These are phyloP conservation scores for Nettapus auritus DNA, from an alignment of 2,113 vertebrate genomes.

Conservation along the genomic window DNA sequence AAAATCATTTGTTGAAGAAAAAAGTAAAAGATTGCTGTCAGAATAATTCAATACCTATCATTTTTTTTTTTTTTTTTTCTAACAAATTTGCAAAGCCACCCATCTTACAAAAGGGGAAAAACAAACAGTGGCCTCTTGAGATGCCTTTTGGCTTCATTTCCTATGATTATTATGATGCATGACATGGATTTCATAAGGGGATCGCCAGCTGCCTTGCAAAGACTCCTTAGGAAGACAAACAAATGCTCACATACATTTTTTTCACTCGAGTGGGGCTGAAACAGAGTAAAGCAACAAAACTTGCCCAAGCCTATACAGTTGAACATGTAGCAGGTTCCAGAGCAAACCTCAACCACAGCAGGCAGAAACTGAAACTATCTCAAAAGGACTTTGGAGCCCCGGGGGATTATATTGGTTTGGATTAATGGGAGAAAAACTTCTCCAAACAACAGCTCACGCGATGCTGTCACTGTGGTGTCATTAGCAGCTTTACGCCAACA, in stretches of 20 bases:
- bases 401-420: background rate
- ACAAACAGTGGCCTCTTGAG: background rate
- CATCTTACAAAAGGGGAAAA: background rate
- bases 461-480: background rate
- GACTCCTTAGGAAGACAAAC: background rate
- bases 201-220: background rate
- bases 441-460: background rate
- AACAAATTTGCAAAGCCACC: background rate
- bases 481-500: background rate
- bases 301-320: background rate
- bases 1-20: background rate
- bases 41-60: background rate
- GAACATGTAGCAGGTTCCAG: background rate
- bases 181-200: background rate
- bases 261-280: accelerated
- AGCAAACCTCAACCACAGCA: background rate
- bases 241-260: background rate
- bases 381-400: background rate
- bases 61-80: background rate
- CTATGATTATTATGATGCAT: background rate
- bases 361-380: background rate
- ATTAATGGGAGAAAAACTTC: background rate
- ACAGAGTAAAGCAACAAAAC: background rate
- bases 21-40: background rate
- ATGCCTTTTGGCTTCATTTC: background rate